Conservation (phyloP, 2,888 invertebrate genomes). For the Metalampra italica region DNA sequence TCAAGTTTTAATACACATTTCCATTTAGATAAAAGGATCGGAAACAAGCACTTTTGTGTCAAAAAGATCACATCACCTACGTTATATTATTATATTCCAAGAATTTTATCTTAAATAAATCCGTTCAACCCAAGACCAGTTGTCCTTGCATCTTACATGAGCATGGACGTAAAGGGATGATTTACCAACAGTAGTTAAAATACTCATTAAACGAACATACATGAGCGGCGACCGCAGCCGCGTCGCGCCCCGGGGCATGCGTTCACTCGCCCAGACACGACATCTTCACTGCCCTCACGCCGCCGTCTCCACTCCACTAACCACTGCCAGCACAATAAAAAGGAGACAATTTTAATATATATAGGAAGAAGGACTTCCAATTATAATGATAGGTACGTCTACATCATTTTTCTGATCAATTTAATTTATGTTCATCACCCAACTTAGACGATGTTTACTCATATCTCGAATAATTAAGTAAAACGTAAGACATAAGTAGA, state of each 20-base stretch:
- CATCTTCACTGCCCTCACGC: slow-evolving; percentile 43
- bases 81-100: neutral
- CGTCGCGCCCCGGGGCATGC: slow-evolving; percentile 46
- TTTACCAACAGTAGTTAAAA: slow-evolving; percentile 69
- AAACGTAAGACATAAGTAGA: too few relatives aligned
- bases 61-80: too few relatives aligned
- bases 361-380: neutral
- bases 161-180: slow-evolving; percentile 46
- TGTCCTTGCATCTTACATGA: slow-evolving; percentile 19
- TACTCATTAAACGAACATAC: slow-evolving; percentile 63
- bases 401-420: too few relatives aligned
- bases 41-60: too few relatives aligned
- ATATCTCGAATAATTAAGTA: too few relatives aligned
- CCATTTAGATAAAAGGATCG: too few relatives aligned
- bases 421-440: too few relatives aligned
- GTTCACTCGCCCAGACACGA: slow-evolving; percentile 51
- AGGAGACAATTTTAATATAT: slow-evolving; percentile 10
- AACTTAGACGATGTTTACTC: too few relatives aligned
- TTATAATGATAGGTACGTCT: too few relatives aligned
- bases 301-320: slow-evolving; percentile 6
- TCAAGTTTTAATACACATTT: too few relatives aligned
- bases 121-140: neutral
- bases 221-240: slow-evolving; percentile 44
- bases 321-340: slow-evolving; percentile 8
- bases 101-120: neutral